These are phyloP conservation scores for Epinephelus fuscoguttatus DNA, from an alignment of 2,113 vertebrate genomes.

Conservation along the genomic window DNA sequence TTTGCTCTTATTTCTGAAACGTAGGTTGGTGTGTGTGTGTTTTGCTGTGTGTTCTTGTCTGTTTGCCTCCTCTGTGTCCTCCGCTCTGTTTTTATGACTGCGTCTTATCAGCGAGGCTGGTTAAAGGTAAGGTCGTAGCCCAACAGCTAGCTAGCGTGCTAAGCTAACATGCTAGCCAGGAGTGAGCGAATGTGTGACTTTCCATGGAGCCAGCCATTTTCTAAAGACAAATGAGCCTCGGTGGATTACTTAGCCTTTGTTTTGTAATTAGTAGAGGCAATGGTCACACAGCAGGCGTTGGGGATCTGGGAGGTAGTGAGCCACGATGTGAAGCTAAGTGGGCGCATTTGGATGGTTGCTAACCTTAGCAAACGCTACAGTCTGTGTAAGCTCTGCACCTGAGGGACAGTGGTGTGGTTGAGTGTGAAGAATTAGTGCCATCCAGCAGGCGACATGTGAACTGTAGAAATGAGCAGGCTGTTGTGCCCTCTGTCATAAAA, in stretches of 20 bases:
- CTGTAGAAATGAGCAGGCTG: no score
- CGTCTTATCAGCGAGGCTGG: background rate
- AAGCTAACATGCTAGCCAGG: constrained; percentile 55
- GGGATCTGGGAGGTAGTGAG: background rate
- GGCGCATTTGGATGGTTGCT: background rate
- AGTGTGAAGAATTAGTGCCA: background rate
- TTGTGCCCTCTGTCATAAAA: no score
- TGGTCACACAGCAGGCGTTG: rapidly evolving
- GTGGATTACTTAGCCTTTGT: rapidly evolving
- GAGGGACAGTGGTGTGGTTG: background rate
- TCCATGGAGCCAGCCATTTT: constrained; percentile 65
- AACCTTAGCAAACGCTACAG: background rate
- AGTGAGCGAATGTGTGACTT: constrained; percentile 55
- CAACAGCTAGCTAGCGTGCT: constrained; percentile 44
- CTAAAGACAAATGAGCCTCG: background rate
- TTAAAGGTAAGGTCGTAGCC: constrained; percentile 69
- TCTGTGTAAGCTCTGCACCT: background rate
- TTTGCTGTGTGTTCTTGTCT: background rate
- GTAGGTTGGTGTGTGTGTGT: constrained; percentile 44
- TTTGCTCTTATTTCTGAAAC: constrained; percentile 32
- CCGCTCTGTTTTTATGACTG: background rate
- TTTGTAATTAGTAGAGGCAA: rapidly evolving
- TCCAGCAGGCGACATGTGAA: background rate
- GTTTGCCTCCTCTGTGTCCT: rapidly evolving
- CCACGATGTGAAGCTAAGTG: background rate